Conservation (phyloP, 2,797 vertebrate genomes). For the Acanthurus tractus region DNA sequence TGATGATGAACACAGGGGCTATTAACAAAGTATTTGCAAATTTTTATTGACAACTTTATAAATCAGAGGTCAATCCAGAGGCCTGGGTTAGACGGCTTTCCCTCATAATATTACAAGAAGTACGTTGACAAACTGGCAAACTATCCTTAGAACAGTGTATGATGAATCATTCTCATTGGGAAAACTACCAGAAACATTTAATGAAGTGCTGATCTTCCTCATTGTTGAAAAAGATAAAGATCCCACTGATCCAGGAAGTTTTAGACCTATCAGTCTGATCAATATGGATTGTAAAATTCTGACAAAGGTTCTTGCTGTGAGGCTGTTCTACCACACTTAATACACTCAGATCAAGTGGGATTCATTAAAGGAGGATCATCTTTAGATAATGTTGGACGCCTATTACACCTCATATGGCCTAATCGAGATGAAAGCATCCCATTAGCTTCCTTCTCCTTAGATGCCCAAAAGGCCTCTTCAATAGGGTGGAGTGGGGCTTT, state of each 20-base stretch:
- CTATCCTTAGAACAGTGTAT: background rate
- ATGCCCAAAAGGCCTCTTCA: no score
- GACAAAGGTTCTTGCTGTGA: background rate
- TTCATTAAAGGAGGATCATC: conserved; percentile 3
- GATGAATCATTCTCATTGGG: conserved; percentile 3
- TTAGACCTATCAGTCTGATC: background rate
- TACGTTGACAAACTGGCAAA: background rate
- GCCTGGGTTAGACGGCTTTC: background rate
- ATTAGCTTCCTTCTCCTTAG: conserved; percentile 2
- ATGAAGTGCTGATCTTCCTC: conserved; percentile 12
- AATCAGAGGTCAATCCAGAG: background rate
- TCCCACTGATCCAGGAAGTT: conserved; percentile 10
- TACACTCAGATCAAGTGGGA: background rate
- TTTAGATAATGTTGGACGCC: background rate
- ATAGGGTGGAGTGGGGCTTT: background rate
- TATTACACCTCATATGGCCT: conserved; percentile 3
- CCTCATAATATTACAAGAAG: conserved; percentile 17
- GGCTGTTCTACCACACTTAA: background rate
- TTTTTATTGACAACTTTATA: background rate
- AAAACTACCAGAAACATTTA: background rate
- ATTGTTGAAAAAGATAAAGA: conserved; percentile 9
- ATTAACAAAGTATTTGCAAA: background rate
- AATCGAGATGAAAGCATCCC: background rate
- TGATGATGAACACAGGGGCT: background rate
- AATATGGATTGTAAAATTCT: background rate